phyloP scores from a whole-genome alignment of 2,113 vertebrate genomes.

The Talpa occidentalis region DNA sequence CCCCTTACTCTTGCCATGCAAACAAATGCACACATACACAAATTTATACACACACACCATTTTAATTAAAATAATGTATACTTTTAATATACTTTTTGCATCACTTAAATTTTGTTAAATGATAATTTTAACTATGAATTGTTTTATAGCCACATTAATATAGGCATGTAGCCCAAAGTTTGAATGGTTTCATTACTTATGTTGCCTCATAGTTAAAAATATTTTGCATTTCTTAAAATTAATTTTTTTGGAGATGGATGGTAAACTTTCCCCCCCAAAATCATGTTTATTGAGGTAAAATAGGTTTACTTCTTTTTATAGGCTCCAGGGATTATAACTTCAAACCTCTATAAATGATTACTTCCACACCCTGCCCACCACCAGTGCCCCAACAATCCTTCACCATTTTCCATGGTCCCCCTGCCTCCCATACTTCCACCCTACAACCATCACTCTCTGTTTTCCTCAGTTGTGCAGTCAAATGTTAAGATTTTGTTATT shows the following conservation, averaged over 20 bases:
- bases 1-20: not conserved
- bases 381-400: no score
- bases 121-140: not conserved
- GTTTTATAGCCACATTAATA: not conserved
- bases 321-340: no score
- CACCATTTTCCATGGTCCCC: no score
- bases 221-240: constrained; percentile 12
- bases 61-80: constrained; percentile 4
- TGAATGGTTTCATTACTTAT: constrained; percentile 8
- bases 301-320: no score
- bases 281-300: no score
- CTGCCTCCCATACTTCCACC: no score
- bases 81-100: not conserved
- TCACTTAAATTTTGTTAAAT: constrained; percentile 23
- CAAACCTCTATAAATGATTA: no score
- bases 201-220: not conserved
- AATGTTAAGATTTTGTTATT: no score
- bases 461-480: no score
- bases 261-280: no score
- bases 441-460: no score
- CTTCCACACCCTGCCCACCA: no score
- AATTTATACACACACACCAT: not conserved
- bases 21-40: not conserved
- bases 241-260: not conserved
- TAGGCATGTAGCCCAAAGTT: not conserved